Base-by-base conservation (phyloP, 2,797 vertebrate genomes). In the Lophius americanus region DNA sequence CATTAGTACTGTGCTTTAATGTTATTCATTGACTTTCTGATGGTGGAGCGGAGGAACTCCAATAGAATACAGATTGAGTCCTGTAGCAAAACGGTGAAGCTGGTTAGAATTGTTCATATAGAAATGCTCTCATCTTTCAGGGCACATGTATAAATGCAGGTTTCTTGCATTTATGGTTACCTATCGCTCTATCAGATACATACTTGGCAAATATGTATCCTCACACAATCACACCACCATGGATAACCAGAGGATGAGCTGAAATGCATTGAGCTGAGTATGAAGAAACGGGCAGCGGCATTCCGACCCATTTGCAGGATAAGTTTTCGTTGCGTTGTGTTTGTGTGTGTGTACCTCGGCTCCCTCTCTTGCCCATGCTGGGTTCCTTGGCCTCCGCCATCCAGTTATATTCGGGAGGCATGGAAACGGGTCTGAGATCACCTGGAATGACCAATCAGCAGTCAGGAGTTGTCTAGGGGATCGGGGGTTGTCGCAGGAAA, bases 401-500 rank as follows among this genome's bases (percentile, higher is more conserved):
- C 95, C 95, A 96, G 69, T 90, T 93, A 93, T 94, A 94, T 86
- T 97, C 94, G 23, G 93, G 92, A 63, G 94, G 94, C 92, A 96
- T 95, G 51, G 93, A 95, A 86, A 98, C 91, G 11, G 96, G 96
- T 84, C 96, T 95, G 89, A 95, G 91, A 88, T 98, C 96, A 92
- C 94, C 96, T 98, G 92, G 73, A 93, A 94, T 72, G 61, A 88
- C 87, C 85, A 92, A 89, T 90, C 79, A 90, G 86, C 81, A 87
- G 69, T 93, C 86, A 91, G 88, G 75, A 86, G 78, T 76, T 78
- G 70, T 75, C 60, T 68, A 39, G 48, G 33, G 69, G 66, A 13
- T 10, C 5, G n/a, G 51, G 61, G 38, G 47, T 23, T 60, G 51
- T 65, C 54, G 38, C 13, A 6, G 68, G 61, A 51, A 49, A 62